Percentiles rank a stretch among this genome's conserved stretches.
These are phyloP conservation scores for Bradypodion pumilum DNA, from an alignment of 2,797 vertebrate species.

Conservation along the genomic window DNA sequence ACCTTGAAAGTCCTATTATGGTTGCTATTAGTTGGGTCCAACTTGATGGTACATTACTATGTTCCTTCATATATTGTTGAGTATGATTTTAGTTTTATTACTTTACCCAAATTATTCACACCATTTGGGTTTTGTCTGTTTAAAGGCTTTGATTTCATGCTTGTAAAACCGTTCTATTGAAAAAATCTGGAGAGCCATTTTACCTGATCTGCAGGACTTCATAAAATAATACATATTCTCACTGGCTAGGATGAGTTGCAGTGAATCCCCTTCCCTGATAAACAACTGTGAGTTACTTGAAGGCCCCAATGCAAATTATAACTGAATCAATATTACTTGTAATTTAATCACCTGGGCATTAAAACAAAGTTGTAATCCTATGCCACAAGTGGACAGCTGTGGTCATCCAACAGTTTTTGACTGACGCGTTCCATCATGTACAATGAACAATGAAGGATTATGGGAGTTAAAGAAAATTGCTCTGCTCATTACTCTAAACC, in stretches of 20 bases:
- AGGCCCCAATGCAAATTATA: neutral
- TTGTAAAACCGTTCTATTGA: neutral
- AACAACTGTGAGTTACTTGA: too few relatives aligned
- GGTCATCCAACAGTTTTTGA: neutral
- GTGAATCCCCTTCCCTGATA: too few relatives aligned
- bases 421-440: too few relatives aligned
- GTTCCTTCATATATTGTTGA: slow-evolving; percentile 2
- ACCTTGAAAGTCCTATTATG: too few relatives aligned
- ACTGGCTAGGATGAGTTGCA: neutral
- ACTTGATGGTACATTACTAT: too few relatives aligned
- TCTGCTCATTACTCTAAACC: neutral
- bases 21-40: too few relatives aligned
- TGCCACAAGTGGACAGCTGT: neutral
- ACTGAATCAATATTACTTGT: neutral
- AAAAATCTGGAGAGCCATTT: neutral
- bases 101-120: neutral
- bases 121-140: neutral
- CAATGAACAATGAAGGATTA: too few relatives aligned
- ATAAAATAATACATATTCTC: neutral
- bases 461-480: neutral
- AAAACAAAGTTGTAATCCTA: neutral
- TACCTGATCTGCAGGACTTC: neutral
- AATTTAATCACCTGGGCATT: neutral
- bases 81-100: neutral
- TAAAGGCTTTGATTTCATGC: neutral